Base-by-base conservation (phyloP, 2,797 vertebrate species). In the Pangasius djambal region DNA sequence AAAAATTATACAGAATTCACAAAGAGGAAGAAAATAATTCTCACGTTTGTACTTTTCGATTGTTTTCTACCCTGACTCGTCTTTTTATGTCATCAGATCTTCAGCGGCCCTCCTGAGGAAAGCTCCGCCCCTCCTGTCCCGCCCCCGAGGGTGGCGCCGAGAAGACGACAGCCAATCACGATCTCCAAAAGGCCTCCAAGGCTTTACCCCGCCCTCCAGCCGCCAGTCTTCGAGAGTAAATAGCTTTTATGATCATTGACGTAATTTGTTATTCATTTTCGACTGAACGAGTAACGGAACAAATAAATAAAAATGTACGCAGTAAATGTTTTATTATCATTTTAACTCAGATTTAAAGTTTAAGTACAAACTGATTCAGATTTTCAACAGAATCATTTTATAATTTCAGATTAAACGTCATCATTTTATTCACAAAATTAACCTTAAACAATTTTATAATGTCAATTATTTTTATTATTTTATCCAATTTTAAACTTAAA, bases 141-240 rank as follows among this genome's bases (percentile, higher is more conserved):
- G 74, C 98, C 98, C 25, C 98, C 98, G 1, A 96, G 98, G 86
- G 96, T 98, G 91, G 95, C 96, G 87, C 97, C 97, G 2, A 97
- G 98, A 90, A 97, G 95, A 86, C 97, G 98, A 89, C 99, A 99
- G 86, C 98, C 98, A 92, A 99, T 99, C 95, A 99, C 98, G 10
- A 99, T 99, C 93, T 99, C 98, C 83, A 99, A 99, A 91, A 97
- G 98, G 0, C 97, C 98, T 0, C 93, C 97, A 57, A 96, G 98
- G 85, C 95, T 97, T 93, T 96, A 95, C 90, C 94, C 95, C 0
- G 86, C 95, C 86, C 93, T 98, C 86, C 90, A 88, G 74, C 86
- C 93, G 83, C 95, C 96, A 88, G 95, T 95, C 86, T 90, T 91
- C n/a, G 95, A 96, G 95, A 97, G 98, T 99, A 96, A 96, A 95